Percentiles rank a stretch among this genome's conserved stretches.
These are phyloP conservation scores for Rhea americana DNA, from an alignment of 2,113 vertebrate genomes.

Conservation along the genomic window DNA sequence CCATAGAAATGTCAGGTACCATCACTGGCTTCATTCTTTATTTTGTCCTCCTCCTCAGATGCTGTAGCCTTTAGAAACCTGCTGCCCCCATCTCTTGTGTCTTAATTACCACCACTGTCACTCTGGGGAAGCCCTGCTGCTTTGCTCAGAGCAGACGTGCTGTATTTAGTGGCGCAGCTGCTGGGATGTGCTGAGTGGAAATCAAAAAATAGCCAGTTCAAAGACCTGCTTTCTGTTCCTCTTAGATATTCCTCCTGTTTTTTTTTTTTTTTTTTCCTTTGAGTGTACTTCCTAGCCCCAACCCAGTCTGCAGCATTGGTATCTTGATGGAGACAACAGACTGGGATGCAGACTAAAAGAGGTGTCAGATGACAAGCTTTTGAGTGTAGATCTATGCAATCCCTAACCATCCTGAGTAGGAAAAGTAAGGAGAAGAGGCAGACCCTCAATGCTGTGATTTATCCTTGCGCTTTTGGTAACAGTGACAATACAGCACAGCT, in stretches of 20 bases:
- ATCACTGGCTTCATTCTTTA: slow-evolving; percentile 79
- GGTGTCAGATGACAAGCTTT: neutral
- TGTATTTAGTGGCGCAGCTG: neutral
- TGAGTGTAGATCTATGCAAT: neutral
- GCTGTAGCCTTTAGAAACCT: slow-evolving; percentile 78
- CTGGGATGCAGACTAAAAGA: neutral
- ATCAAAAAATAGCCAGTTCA: neutral
- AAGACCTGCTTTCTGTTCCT: neutral
- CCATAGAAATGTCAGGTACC: slow-evolving; percentile 75
- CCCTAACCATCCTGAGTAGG: neutral
- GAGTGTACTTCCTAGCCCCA: too few relatives aligned
- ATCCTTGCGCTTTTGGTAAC: neutral
- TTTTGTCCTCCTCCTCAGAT: slow-evolving; percentile 70
- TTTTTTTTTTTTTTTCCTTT: neutral
- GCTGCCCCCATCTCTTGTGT: slow-evolving; percentile 72
- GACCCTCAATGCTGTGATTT: neutral
- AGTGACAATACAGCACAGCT: neutral
- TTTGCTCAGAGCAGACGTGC: slow-evolving; percentile 65
- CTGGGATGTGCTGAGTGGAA: neutral
- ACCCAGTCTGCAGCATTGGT: neutral
- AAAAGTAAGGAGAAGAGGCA: neutral
- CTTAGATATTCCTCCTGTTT: neutral
- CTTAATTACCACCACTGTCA: slow-evolving; percentile 77
- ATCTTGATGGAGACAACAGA: neutral
- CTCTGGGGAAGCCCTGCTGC: neutral